Evolutionary conservation across 2,888 invertebrate species (phyloP).

Genomic region (Diarsia dahlii): DNA sequence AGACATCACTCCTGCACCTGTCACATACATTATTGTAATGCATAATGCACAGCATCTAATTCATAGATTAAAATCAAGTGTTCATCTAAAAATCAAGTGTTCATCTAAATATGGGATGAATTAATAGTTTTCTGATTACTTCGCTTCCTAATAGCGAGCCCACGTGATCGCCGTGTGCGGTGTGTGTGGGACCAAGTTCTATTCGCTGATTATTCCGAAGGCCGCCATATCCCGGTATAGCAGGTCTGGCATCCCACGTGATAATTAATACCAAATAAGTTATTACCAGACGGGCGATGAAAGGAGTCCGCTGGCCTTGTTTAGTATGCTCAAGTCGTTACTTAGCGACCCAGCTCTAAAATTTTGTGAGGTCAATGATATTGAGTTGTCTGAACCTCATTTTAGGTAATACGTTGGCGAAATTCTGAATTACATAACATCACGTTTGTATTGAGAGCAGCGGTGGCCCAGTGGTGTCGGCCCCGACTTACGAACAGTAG

Average conservation of each 20-base stretch:
- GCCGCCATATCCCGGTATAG: constrained; percentile 76
- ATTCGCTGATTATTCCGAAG: constrained; percentile 73
- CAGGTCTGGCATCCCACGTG: constrained; percentile 77
- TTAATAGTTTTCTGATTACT: constrained; percentile 38
- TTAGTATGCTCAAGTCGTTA: constrained; percentile 33
- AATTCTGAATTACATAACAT: background rate
- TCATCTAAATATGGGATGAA: constrained; percentile 17
- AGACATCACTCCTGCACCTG: background rate
- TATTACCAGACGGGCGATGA: constrained; percentile 57
- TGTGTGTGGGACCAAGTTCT: constrained; percentile 79
- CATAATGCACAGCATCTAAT: constrained; percentile 6
- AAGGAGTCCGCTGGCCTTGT: constrained; percentile 57
- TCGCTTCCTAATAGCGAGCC: constrained; percentile 61
- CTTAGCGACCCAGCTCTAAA: constrained; percentile 43
- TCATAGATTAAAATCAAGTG: constrained; percentile 32
- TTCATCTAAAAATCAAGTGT: constrained; percentile 15
- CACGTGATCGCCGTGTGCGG: constrained; percentile 73
- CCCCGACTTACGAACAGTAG: no score
- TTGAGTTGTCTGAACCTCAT: constrained; percentile 20
- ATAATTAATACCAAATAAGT: constrained; percentile 79
- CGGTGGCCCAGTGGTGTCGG: no score
- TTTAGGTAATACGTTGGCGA: background rate
- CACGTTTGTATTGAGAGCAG: no score
- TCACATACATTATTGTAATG: background rate
- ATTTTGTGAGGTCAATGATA: constrained; percentile 47